phyloP scores from a whole-genome alignment of 2,797 vertebrate species.

The Anisognathus igniventris region DNA sequence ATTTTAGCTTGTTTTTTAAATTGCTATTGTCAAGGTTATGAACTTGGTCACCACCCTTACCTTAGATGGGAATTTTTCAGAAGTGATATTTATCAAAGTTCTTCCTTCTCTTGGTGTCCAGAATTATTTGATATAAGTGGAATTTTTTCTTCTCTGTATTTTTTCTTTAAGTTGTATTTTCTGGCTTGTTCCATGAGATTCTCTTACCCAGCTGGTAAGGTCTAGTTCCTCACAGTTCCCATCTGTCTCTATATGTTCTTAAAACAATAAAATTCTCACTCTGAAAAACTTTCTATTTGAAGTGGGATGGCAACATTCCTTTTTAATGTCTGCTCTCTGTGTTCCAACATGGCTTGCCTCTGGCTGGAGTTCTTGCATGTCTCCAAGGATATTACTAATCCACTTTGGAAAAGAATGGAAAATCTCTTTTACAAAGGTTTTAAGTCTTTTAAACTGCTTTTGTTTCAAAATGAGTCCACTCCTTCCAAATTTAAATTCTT shows the following conservation, averaged over 20 bases:
- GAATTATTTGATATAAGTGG: neutral
- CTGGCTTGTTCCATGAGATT: neutral
- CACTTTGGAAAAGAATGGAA: conserved; percentile 23
- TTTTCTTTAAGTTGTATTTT: neutral
- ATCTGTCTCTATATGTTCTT: neutral
- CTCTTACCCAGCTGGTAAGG: neutral
- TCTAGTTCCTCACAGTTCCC: neutral
- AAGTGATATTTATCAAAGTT: neutral
- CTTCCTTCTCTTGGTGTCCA: neutral
- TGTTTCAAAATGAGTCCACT: neutral
- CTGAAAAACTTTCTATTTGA: neutral
- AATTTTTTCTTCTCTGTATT: neutral
- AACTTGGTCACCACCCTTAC: neutral
- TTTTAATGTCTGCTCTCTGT: neutral
- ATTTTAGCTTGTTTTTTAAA: neutral
- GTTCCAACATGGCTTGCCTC: neutral
- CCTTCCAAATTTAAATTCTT: conserved; percentile 12
- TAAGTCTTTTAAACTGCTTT: neutral
- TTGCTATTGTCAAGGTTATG: neutral
- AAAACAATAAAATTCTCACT: neutral
- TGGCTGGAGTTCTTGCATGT: conserved; percentile 11
- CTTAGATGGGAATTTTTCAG: neutral
- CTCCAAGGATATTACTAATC: conserved; percentile 20
- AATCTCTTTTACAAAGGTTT: neutral
- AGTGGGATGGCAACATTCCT: conserved; percentile 27